Base-by-base conservation (phyloP, 2,888 invertebrate species). In the Druceiella hillmani region DNA sequence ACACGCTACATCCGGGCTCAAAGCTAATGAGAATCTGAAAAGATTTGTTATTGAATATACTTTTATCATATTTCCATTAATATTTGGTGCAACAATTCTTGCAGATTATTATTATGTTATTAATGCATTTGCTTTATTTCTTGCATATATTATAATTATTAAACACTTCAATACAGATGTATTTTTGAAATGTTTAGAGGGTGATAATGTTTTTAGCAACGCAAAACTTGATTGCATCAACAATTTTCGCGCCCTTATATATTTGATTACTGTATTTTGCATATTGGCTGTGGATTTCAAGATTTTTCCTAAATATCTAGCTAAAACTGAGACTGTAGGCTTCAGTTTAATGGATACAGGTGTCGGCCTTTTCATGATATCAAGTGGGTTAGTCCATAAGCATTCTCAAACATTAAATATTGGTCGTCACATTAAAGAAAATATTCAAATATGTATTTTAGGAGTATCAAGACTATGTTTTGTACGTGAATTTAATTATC, bases 221-320 rank as follows among this genome's bases (percentile, higher is more conserved):
- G 46, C 49, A 14, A 54, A 57, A 20, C 58, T 61, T 2, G 34
- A 58, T 5, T 74, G 77, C 32, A 64, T 92, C 41, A 82, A 88
- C 4, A 74, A 81, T 52, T 65, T 80, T 34, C 74, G 91, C 48
- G 79, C 83, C 0, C 65, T 81, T 3, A 79, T 83, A 1, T 84
- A 83, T 55, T 58, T 89, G 6, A 72, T 85, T 30, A 87, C 92
- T 3, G 77, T 78, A 1, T 70, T 89, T 36, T 85, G 85, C 46
- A 97, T 99, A 49, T 66, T 98, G 40, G 98, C 92, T 1, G 93
- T 99, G 0, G 99, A 99, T 63, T 99, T 99, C 57, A 67, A 67
- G 30, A 69, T 83, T 33, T 98, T 93, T 58, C 95, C 97, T 0
- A 66, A 85, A 30, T 67, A 80, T 50, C 86, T 89, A 59, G 87